Evolutionary conservation across 1,140 invertebrate species (phyloP), one percentile per base, ranked within the genome.

Genomic region (Drosophila kanapiae): DNA sequence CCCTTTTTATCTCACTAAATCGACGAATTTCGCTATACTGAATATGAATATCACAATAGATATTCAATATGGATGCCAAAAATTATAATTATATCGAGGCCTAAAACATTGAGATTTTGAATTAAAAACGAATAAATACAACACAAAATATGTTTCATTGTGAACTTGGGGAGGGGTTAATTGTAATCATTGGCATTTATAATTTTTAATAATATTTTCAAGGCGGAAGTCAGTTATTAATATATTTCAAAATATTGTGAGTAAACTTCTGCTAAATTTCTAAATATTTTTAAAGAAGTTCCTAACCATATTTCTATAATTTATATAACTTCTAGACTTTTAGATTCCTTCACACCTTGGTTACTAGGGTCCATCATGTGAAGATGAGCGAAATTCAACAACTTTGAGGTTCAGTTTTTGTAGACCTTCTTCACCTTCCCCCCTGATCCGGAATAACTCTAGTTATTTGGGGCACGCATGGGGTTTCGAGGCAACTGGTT

Each of bases 391-490:
- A 37, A 53, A 37, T 35, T 35, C 6, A 13, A 53, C 8, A n/a
- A 18, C 1, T 35, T 13, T 45, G n/a, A 58, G 23, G 14, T 18
- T 47, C 1, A 31, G 16, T 18, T 47, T 13, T 31, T 14, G 23
- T 10, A n/a, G n/a, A n/a, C 38, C 37, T 61, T 33, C 6, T 23
- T 23, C 40, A 13, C 8, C 31, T 47, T 29, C 31, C 11, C 29
- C 33, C 29, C 31, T 27, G n/a, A 51, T 48, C 53, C 47, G 37
- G 27, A 77, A 67, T 75, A 78, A 59, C 49, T 80, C 49, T 45
- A 67, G 53, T 54, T 82, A 86, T 85, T 85, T 86, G 78, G 82
- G 64, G 64, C 82, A 85, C 82, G 78, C 82, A 85, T 70, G 71
- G 71, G 54, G 51, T 16, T 37, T 53, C 45, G 60, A 68, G 42